Evolutionary conservation across 2,888 invertebrate species (phyloP).

Genomic region (Petrophora chlorosata): DNA sequence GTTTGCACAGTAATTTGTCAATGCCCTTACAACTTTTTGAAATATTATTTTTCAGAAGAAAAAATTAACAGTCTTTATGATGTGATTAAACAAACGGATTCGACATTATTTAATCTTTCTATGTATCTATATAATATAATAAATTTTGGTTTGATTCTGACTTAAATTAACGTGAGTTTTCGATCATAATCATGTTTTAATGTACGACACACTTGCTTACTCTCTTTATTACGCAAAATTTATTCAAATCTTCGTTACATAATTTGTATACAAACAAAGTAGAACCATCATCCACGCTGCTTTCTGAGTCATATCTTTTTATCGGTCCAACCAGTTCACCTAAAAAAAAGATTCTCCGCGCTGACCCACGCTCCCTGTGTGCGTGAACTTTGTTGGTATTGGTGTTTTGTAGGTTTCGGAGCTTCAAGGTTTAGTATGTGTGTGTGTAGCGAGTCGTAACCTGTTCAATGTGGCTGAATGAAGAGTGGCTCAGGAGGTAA

Average conservation of each 20-base stretch:
- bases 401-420: slow-evolving; percentile 39
- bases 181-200: too few species aligned
- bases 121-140: too few species aligned
- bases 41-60: too few species aligned
- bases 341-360: slow-evolving; percentile 65
- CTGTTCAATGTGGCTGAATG: slow-evolving; percentile 78
- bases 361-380: slow-evolving; percentile 71
- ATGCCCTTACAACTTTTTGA: too few species aligned
- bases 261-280: slow-evolving; percentile 35
- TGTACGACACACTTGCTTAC: too few species aligned
- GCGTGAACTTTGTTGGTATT: slow-evolving; percentile 42
- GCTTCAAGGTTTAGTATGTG: slow-evolving; percentile 47
- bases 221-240: too few species aligned
- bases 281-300: slow-evolving; percentile 33
- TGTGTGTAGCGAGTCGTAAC: slow-evolving; percentile 71
- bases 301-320: slow-evolving; percentile 74
- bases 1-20: slow-evolving; percentile 10
- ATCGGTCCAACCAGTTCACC: slow-evolving; percentile 71
- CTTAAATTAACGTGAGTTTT: too few species aligned
- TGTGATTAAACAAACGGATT: too few species aligned
- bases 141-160: too few species aligned
- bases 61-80: too few species aligned
- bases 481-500: slow-evolving; percentile 78
- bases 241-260: slow-evolving; percentile 21
- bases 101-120: too few species aligned